These are phyloP conservation scores for Epizoanthus illoricatus DNA, from an alignment of 92 coral and sea anemone species.

Conservation along the genomic window DNA sequence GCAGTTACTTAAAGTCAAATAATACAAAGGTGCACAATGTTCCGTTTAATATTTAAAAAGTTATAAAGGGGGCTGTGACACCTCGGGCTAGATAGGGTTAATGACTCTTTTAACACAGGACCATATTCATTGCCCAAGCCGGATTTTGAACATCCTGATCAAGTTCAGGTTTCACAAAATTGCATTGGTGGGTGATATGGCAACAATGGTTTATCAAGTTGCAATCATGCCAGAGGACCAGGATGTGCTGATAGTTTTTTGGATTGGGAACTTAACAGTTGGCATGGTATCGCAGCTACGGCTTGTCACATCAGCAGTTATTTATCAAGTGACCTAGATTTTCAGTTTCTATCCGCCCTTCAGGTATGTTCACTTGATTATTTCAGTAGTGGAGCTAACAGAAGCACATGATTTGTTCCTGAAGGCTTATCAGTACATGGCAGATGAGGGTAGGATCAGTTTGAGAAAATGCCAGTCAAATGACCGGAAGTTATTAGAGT, in stretches of 20 bases:
- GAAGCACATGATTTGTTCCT: conserved; percentile 32
- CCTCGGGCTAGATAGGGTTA: background rate
- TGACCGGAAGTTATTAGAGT: conserved; percentile 27
- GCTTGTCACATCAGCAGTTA: conserved; percentile 28
- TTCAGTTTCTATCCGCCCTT: conserved; percentile 41
- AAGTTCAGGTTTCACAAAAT: background rate
- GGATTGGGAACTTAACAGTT: conserved; percentile 18
- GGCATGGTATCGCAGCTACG: background rate
- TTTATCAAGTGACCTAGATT: conserved; percentile 23
- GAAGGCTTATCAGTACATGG: conserved; percentile 24
- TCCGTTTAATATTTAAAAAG: too few species aligned
- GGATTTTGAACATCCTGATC: conserved; percentile 1
- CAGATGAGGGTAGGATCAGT: conserved; percentile 10
- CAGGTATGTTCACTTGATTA: conserved; percentile 38
- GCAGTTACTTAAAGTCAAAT: too few species aligned
- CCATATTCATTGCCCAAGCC: background rate
- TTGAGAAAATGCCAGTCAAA: background rate
- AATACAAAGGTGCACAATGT: too few species aligned
- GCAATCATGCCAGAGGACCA: background rate
- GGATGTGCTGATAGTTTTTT: conserved; percentile 27
- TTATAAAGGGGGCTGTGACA: too few species aligned
- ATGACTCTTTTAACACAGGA: conserved; percentile 2
- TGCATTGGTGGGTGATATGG: background rate
- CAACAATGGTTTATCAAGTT: background rate
- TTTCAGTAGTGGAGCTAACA: conserved; percentile 7